Evolutionary conservation across 2,888 invertebrate species (phyloP).

Genomic region (Athrips mouffetella): DNA sequence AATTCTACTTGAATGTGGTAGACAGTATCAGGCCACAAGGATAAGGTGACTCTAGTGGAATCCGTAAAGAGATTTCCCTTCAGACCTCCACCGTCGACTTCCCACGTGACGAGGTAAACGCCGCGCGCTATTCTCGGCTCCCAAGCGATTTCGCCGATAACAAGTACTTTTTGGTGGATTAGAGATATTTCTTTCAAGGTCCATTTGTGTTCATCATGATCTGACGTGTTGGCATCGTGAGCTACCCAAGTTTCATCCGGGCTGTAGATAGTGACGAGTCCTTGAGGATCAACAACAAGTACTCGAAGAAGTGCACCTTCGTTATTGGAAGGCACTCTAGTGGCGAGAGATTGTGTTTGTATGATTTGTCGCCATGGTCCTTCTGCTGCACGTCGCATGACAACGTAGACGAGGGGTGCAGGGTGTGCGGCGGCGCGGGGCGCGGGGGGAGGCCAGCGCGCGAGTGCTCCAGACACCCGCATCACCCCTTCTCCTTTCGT

Average conservation of each 20-base stretch:
- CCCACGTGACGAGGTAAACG: conserved; percentile 90
- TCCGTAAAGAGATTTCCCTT: conserved; percentile 90
- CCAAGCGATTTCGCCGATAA: conserved; percentile 86
- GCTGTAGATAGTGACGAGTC: conserved; percentile 83
- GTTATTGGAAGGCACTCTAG: conserved; percentile 81
- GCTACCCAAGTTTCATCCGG: conserved; percentile 81
- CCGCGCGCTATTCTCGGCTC: conserved; percentile 81
- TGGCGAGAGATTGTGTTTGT: conserved; percentile 81
- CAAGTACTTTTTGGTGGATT: conserved; percentile 84
- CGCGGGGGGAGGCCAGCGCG: conserved; percentile 81
- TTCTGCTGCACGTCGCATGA: conserved; percentile 81
- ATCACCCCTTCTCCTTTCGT: conserved; percentile 84
- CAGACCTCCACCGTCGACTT: conserved; percentile 88
- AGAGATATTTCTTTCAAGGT: conserved; percentile 82
- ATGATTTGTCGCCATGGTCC: conserved; percentile 83
- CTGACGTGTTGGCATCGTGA: conserved; percentile 72
- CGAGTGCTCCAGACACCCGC: conserved; percentile 79
- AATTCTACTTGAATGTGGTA: conserved; percentile 88
- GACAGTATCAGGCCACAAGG: conserved; percentile 88
- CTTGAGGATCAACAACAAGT: conserved; percentile 83
- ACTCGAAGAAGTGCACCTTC: conserved; percentile 82
- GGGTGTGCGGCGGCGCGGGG: conserved; percentile 77
- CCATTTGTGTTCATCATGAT: conserved; percentile 77
- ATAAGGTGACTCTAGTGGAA: conserved; percentile 86
- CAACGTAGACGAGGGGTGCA: conserved; percentile 82